Evolutionary conservation across 1,140 invertebrate genomes (phyloP), one percentile per base, ranked within the genome.

Genomic region (Heliconius nattereri): DNA sequence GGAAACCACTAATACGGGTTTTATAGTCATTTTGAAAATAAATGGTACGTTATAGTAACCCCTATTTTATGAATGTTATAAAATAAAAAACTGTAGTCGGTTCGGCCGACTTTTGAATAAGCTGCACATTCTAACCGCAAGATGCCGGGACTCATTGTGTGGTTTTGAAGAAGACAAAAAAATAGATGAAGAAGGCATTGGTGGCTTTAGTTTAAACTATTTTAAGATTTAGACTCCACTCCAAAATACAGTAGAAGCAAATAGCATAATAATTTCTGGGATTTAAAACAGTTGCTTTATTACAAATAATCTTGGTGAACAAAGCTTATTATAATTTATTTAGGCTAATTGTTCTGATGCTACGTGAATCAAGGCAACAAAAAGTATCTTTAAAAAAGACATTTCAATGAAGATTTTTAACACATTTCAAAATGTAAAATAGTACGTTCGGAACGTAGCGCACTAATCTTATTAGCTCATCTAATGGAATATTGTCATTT

Each of bases 251-350:
- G n/a, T 23, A 60, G n/a, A 60, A 23, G 9, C 19, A 57, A 23
- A 52, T 7, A 52, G 49, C 7, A 20, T 2, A 52, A 52, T 52
- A 20, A 19, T 20, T 20, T 52, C 19, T 7, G 49, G 7, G 7
- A 66, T 66, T 76, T 71, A 19, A 54, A 66, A 72, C 19, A 72
- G 11, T 66, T 66, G 60, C 60, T 66, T 66, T 29, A 16, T 66
- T 29, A 66, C 26, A 66, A 26, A 66, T 29, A 66, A 66, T 29
- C 26, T 26, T 66, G 23, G 54, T 7, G 20, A 57, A 57, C 54
- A 23, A 57, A 57, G 23, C 26, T 29, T 29, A 66, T 66, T 66
- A 29, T 66, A 29, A 23, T 66, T 66, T 66, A 66, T 66, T 66
- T 66, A 66, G 60, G 60, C 26, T 66, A 66, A 66, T 66, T 26